Base-by-base conservation (phyloP, 92 coral and sea anemone species). In the Blastomussa wellsi region DNA sequence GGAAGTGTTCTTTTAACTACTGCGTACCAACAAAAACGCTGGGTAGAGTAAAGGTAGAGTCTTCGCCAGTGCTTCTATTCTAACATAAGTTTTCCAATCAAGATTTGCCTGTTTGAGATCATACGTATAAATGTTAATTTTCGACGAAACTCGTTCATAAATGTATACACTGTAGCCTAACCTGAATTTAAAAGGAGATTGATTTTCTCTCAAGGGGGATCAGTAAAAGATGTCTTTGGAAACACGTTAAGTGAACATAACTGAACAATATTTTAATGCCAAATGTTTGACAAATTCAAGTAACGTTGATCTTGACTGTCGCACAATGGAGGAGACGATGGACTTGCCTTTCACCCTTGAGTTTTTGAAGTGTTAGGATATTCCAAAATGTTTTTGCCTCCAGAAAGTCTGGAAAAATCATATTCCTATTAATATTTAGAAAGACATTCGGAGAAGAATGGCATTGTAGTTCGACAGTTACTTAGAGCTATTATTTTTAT, bases 41-140 rank as follows among this genome's bases (percentile, higher is more conserved):
- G 37, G 36, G 13, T 22, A 53, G 87, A 38, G 68, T 84, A 1
- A 24, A 28, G 53, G 87, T 74, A 52, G 57, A 51, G 57, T 51
- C 57, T 51, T 51, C 57, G 57, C 22, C 3, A 22, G 22, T 51
- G 57, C 1, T 51, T 51, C 22, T 22, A 51, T 51, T 51, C 57
- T 51, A 51, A 15, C 57, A 16, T 49, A 49, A 49, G 55, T 0
- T 48, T 51, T 51, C 57, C 57, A 51, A 5, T 51, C 22, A 51
- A 51, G 57, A 51, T 51, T 51, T 15, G 57, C 57, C 17, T 51
- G 1, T 51, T 51, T 51, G 19, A 51, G 57, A 51, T 51, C 57
- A 51, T 49, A 49, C 16, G 57, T 15, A 51, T 51, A 51, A 51
- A 15, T 51, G 57, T 51, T 49, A 49, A 51, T 51, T 51, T 51